Base-by-base conservation (phyloP, 2,113 vertebrate genomes). In the Callipepla squamata region DNA sequence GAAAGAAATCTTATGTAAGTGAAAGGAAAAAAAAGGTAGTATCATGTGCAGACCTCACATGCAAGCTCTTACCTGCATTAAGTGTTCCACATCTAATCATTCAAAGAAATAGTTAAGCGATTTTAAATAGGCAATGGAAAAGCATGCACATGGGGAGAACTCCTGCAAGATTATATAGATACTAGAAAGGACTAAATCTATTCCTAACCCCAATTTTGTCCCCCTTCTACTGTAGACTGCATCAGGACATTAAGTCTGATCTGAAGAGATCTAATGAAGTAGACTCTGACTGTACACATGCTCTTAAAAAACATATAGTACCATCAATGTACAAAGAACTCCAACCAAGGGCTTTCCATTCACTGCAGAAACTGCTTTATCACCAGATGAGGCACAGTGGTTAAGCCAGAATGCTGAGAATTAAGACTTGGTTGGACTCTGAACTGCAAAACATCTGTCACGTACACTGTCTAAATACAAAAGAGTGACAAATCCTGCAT, bases 81-180 rank as follows among this genome's bases (percentile, higher is more conserved):
- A 36, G 30, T 4, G 12, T 23, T 72, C 34, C 23, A 17, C 1
- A 1, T 12, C 44, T 72, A 25, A 80, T 40, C 34, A 20, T 14
- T 26, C 18, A 34, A 80, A 20, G 23, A 76, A 68, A 53, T 25
- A 63, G 6, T 58, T 42, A 40, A 22, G 11, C 51, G 9, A 13
- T 14, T 72, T 81, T 40, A 36, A 74, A 70, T 3, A 76, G 19
- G 21, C 40, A 80, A 13, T 5, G 11, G 48, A 73, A 65, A 55
- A 80, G 16, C 6, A 7, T 7, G 40, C 2, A 44, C 0, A 16
- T 13, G 17, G 15, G 4, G 17, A 2, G 23, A 30, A 51, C 32
- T 44, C 62, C 57, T 75, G 38, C 14, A 30, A 80, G 51, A 70
- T 26, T 79, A 75, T 13, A 66, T 0, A 26, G 30, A 47, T 30